These are phyloP conservation scores for Paratrypauchen microcephalus DNA, from an alignment of 2,797 vertebrate species.

Conservation along the genomic window DNA sequence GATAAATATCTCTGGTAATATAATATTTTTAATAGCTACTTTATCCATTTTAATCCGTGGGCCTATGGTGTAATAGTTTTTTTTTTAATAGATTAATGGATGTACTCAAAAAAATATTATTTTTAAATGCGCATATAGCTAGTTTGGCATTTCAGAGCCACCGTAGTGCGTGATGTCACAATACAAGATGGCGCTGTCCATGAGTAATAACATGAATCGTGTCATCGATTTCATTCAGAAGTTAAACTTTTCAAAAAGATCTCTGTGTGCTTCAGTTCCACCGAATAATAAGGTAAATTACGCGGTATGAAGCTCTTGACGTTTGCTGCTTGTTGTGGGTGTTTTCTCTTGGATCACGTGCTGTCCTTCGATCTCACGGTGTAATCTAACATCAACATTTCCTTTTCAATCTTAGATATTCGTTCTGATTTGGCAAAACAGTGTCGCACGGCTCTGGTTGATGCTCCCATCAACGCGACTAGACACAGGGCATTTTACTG, in stretches of 20 bases:
- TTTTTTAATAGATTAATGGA: too few species aligned
- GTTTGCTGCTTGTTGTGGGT: not conserved
- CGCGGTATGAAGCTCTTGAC: too few species aligned
- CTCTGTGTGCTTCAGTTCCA: slow-evolving; percentile 6
- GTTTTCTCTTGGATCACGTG: not conserved
- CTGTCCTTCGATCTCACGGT: not conserved
- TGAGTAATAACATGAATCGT: slow-evolving; percentile 41
- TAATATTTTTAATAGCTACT: not conserved
- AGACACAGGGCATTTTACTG: not conserved
- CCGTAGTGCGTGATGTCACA: slow-evolving; percentile 49
- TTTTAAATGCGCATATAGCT: not conserved
- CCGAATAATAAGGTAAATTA: slow-evolving; percentile 39
- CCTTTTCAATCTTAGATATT: too few species aligned
- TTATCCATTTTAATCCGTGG: not conserved
- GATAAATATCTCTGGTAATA: not conserved
- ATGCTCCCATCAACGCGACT: not conserved
- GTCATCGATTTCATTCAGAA: slow-evolving; percentile 50
- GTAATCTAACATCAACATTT: not conserved
- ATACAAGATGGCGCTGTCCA: slow-evolving; percentile 75
- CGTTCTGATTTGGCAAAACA: not conserved
- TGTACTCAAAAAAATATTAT: not conserved
- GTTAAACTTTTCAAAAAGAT: slow-evolving; percentile 13
- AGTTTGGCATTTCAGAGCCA: slow-evolving; percentile 39
- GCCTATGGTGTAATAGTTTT: not conserved
- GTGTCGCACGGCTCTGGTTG: not conserved